Base-by-base conservation (phyloP, 2,113 vertebrate genomes). In the Okapia johnstoni region DNA sequence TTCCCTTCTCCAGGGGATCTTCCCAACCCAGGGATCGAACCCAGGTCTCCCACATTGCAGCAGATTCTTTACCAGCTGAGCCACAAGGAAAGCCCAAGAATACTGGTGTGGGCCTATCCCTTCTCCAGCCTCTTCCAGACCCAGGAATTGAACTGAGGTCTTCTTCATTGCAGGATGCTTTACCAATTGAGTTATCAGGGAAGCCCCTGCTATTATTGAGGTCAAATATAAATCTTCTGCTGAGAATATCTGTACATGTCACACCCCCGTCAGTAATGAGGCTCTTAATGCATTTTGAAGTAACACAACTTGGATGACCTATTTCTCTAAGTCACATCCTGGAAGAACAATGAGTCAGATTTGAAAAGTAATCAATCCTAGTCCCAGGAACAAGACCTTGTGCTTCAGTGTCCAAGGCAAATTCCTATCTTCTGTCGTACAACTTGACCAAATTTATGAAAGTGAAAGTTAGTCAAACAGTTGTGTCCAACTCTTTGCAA, bases 201-300 rank as follows among this genome's bases (percentile, higher is more conserved):
- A 40, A 25, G 21, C 5, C 36, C 36, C 21, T 52, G 14, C 95
- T 98, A 33, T 28, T 70, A 81, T 79, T 94, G 92, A 98, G 90
- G 52, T 48, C 28, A 88, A 88, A 88, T 25, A 93, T 81, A 97
- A 93, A 80, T 94, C 79, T 70, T 73, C 23, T 58, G 50, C 33
- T 91, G 43, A 93, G 5, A 88, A 88, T n/a, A 10, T 97, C 43
- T 0, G 0, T 0, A 0, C 84, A 58, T 43, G 13, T 81, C 48
- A 11, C 11, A 96, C 28, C 1, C 0, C 1, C 3, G 52, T 88
- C 14, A 15, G 1, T 52, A 90, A 90, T 43, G 96, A 97, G 89
- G 30, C 17, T 87, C 80, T 91, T 66, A 85, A 36, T 5, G 0
- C 2, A 0, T 55, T 87, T 96, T 43, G n/a, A 97, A 89, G 25